A percentile compares a stretch with the other conserved stretches of the same genome.
Evolutionary conservation across 2,888 invertebrate genomes (phyloP).

Genomic region (Philereme transversata): DNA sequence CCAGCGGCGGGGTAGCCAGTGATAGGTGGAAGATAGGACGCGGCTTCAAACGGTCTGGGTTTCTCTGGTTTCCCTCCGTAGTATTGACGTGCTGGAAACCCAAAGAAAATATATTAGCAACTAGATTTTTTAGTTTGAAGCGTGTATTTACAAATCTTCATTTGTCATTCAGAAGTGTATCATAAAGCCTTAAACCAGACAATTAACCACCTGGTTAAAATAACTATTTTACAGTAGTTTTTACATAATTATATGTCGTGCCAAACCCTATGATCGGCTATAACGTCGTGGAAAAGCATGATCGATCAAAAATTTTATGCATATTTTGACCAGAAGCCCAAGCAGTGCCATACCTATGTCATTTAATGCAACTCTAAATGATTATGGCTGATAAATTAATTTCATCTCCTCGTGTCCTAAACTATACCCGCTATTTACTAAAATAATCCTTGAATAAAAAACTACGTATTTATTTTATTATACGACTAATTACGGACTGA

Average conservation of each 20-base stretch:
- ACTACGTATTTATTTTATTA: neutral
- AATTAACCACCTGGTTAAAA: too few species aligned
- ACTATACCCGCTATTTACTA: too few species aligned
- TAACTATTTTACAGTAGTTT: neutral
- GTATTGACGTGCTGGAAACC: slow-evolving; percentile 86
- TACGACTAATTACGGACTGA: too few species aligned
- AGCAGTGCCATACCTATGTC: slow-evolving; percentile 37
- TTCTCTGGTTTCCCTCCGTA: slow-evolving; percentile 86
- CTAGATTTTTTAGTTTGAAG: neutral
- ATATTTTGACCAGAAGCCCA: slow-evolving; percentile 25
- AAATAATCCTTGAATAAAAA: too few species aligned
- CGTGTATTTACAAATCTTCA: slow-evolving; percentile 15
- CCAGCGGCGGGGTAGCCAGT: slow-evolving; percentile 73
- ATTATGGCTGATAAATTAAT: slow-evolving; percentile 14
- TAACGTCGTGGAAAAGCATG: neutral
- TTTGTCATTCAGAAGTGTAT: too few species aligned
- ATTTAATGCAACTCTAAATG: slow-evolving; percentile 21
- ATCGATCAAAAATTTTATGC: neutral
- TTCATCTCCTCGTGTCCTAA: too few species aligned
- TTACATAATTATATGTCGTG: too few species aligned
- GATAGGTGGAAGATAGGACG: slow-evolving; percentile 69
- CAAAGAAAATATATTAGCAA: slow-evolving; percentile 28
- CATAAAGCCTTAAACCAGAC: too few species aligned
- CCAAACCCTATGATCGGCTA: neutral
- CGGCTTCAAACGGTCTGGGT: slow-evolving; percentile 87